Conservation (phyloP, 1,140 invertebrate species). For the Dendroctonus valens region DNA sequence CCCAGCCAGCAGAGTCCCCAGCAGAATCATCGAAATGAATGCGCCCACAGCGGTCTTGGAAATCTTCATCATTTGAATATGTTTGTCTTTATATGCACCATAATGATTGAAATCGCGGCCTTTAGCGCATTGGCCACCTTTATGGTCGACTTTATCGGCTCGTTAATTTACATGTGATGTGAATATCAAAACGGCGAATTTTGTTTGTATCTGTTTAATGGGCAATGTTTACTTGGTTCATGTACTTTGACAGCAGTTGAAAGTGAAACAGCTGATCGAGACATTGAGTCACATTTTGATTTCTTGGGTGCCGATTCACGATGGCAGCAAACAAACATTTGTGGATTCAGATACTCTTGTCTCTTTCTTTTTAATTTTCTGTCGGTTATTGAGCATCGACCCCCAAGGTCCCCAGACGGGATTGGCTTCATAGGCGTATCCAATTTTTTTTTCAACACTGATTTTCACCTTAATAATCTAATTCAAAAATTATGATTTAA, state of each 20-base stretch:
- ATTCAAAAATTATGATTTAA: too few relatives aligned
- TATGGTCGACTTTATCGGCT: neutral
- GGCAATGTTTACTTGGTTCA: neutral
- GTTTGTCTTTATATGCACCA: conserved; percentile 13
- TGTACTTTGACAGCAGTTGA: neutral
- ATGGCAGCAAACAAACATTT: too few relatives aligned
- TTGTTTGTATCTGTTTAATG: neutral
- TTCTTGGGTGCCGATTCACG: too few relatives aligned
- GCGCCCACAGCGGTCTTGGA: conserved; percentile 53
- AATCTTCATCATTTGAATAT: conserved; percentile 52
- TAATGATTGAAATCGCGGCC: conserved; percentile 1
- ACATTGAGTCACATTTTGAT: neutral
- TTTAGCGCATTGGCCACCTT: neutral
- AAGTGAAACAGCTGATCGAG: conserved; percentile 2
- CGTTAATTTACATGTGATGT: neutral
- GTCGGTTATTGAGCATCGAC: too few relatives aligned
- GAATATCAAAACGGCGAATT: conserved; percentile 6
- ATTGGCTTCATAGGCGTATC: too few relatives aligned
- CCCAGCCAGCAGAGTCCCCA: conserved; percentile 58
- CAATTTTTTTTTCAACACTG: too few relatives aligned
- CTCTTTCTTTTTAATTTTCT: too few relatives aligned
- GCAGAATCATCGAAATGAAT: conserved; percentile 54
- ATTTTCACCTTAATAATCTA: too few relatives aligned
- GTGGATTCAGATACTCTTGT: too few relatives aligned
- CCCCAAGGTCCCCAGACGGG: too few relatives aligned